Evolutionary conservation across 1,140 invertebrate species (phyloP), one percentile per base, ranked within the genome.

Genomic region (Drosophila asahinai): DNA sequence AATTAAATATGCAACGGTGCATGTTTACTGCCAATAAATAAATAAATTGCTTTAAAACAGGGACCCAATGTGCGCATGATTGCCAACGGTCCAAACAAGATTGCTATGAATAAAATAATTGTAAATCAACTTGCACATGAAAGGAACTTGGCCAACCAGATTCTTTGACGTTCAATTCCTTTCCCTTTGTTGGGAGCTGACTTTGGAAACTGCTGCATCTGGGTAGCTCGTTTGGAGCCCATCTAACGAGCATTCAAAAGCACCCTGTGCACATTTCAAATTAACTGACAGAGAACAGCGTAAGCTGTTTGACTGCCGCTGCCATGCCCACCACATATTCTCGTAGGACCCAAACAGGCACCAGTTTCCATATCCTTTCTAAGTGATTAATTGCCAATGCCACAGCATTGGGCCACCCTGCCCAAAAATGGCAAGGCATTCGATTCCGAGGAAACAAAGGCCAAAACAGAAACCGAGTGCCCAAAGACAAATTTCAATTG

Each of bases 401-500:
- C 49, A 40, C 25, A 57, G 38, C 43, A 2, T 40, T 11, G 27
- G 9, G 27, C 5, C 30, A 33, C 12, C 25, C 30, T 19, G 27
- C 30, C 25, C 40, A 22, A 33, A 52, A 43, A 25, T 19, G 14
- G 7, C 2, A 40, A n/a, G n/a, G 47, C 22, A 38, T 74, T 73
- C 38, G 71, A 73, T 73, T 43, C 27, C 14, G 15, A 11, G 22
- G 47, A 17, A 73, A 73, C 47, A 38, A 61, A 72, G 33, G 45
- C 14, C 19, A 42, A 57, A 51, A 65, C 60, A 75, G 65, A 65
- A 51, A n/a, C 22, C 36, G 19, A 25, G 43, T n/a, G 5, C 33
- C 57, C 40, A 70, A 51, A 49, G 51, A 57, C 67, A 84, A 77
- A 65, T 71, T 86, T 73, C 51, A 64, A 77, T 81, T 78, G 84